Evolutionary conservation across 2,113 vertebrate genomes (phyloP), one percentile per base, ranked within the genome.

Genomic region (Mobula hypostoma): DNA sequence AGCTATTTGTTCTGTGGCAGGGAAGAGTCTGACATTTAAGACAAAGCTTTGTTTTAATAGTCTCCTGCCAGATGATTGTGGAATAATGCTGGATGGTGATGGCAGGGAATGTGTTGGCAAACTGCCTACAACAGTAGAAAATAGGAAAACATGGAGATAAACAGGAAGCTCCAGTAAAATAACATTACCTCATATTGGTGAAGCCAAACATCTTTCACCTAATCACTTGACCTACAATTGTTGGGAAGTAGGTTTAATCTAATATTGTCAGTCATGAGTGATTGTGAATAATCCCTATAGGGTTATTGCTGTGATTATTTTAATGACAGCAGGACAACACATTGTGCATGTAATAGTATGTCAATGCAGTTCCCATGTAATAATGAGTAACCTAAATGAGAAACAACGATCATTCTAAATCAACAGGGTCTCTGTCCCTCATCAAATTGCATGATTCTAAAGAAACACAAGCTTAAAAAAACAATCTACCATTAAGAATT

Each of bases 81-180:
- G 19, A 92, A 92, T 92, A 92, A 72, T 5, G 11, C 61, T 92
- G 90, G 21, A 92, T 72, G 72, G 32, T 72, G 32, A 72, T 36
- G 40, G 9, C 70, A 48, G 70, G 21, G 66, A 93, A 40, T 93
- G 68, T 29, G 36, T 74, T 76, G 91, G 91, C 91, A 93, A 93
- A 12, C 19, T 29, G 70, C 91, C 91, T 66, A 29, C 40, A 74
- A 93, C 36, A 76, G 91, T 93, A 21, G 91, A 93, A 74, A 93
- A 27, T 74, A 40, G 40, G 32, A 93, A 68, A 93, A 17, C 66
- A 27, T 76, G 91, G 68, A 14, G 91, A 93, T 68, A 90, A 90
- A 90, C 85, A 90, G 85, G 61, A 90, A 90, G 85, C 14, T 61
- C 66, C 32, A 32, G 61, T 90, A 63, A 90, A 90, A 90, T 90